Conservation (phyloP, 1,140 invertebrate genomes). For the Lordiphosa collinella region DNA sequence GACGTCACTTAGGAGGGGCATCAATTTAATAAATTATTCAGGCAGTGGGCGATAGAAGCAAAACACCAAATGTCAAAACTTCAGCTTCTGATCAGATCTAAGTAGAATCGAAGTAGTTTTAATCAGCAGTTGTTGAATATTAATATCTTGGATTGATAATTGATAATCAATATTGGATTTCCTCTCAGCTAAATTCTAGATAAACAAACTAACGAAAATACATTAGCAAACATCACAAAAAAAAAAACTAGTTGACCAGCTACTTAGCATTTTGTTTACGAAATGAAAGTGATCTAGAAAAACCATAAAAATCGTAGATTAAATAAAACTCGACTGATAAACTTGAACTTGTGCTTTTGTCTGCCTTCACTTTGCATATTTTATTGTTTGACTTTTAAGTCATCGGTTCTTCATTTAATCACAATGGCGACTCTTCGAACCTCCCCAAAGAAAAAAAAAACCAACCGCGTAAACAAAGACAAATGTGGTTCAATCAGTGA, state of each 20-base stretch:
- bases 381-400: slow-evolving; percentile 24
- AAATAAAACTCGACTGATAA: slow-evolving; percentile 26
- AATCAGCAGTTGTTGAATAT: no score
- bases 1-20: slow-evolving; percentile 29
- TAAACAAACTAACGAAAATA: slow-evolving; percentile 1
- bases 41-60: slow-evolving; percentile 19
- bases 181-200: not conserved
- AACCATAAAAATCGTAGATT: slow-evolving; percentile 24
- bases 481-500: slow-evolving; percentile 54
- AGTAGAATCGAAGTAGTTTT: slow-evolving; percentile 2
- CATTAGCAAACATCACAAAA: slow-evolving; percentile 1
- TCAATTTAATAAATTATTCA: slow-evolving; percentile 45
- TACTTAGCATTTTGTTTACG: slow-evolving; percentile 33
- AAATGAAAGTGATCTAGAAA: slow-evolving; percentile 54
- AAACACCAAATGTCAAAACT: slow-evolving; percentile 50
- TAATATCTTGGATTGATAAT: not conserved
- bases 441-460: no score
- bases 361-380: slow-evolving; percentile 40
- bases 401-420: slow-evolving; percentile 27
- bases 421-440: slow-evolving; percentile 33
- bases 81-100: slow-evolving; percentile 33
- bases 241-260: not conserved
- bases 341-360: slow-evolving; percentile 48
- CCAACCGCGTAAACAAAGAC: no score
- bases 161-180: slow-evolving; percentile 20